Evolutionary conservation across 2,797 vertebrate genomes (phyloP).

Genomic region (Paratrypauchen microcephalus): DNA sequence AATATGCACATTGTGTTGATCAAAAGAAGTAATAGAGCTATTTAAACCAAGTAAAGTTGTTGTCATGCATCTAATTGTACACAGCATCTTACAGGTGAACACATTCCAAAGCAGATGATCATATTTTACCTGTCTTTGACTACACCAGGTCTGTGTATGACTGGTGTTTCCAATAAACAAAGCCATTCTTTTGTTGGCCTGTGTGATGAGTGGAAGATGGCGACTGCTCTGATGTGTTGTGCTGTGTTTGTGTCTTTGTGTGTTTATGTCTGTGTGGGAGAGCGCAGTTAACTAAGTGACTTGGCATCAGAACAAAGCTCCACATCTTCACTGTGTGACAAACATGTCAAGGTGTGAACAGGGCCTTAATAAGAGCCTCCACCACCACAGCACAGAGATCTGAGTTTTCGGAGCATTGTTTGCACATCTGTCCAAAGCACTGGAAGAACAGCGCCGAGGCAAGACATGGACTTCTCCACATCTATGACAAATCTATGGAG

Average conservation of each 20-base stretch:
- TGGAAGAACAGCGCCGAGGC: conserved; percentile 25
- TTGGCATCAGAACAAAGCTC: conserved; percentile 54
- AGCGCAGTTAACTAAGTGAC: conserved; percentile 44
- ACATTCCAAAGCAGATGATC: background rate
- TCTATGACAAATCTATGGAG: conserved; percentile 2
- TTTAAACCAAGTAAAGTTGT: too few relatives aligned
- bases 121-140: background rate
- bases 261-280: conserved; percentile 44
- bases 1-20: too few relatives aligned
- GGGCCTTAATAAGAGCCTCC: conserved; percentile 34
- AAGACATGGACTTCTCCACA: background rate
- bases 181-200: conserved; percentile 18
- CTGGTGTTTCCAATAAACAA: conserved; percentile 10
- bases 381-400: conserved; percentile 37
- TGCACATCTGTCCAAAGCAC: conserved; percentile 20
- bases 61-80: background rate
- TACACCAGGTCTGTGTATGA: background rate
- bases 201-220: conserved; percentile 13
- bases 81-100: background rate
- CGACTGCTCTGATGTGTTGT: conserved; percentile 23
- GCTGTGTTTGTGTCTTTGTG: conserved; percentile 34
- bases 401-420: conserved; percentile 15
- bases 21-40: too few relatives aligned
- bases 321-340: conserved; percentile 18
- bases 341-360: conserved; percentile 41